phyloP scores from a whole-genome alignment of 2,888 invertebrate genomes.

The Tromatobia lineatoria region DNA sequence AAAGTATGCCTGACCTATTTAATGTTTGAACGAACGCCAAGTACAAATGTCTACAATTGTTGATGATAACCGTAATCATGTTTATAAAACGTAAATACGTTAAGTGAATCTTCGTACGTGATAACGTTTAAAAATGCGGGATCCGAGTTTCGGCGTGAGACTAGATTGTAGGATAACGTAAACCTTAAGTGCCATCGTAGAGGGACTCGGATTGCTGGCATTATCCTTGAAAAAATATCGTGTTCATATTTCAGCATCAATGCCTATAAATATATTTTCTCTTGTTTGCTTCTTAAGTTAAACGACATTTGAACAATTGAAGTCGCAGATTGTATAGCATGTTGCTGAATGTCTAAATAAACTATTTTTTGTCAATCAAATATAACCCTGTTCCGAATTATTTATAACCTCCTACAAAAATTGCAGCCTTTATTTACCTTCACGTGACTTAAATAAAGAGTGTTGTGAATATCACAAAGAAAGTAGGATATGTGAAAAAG shows the following conservation, averaged over 20 bases:
- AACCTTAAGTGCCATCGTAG: constrained; percentile 53
- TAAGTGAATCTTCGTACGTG: background rate
- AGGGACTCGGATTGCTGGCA: constrained; percentile 22
- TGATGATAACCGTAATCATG: constrained; percentile 40
- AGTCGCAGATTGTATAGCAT: constrained; percentile 21
- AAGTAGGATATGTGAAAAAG: background rate
- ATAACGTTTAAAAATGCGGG: background rate
- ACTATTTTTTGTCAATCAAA: constrained; percentile 41
- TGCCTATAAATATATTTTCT: background rate
- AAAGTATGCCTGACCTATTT: constrained; percentile 40
- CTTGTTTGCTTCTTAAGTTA: constrained; percentile 1
- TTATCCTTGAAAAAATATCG: constrained; percentile 29
- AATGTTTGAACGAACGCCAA: constrained; percentile 42
- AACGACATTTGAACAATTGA: background rate
- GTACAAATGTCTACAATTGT: constrained; percentile 48
- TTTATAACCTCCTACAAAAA: background rate
- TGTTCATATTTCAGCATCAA: constrained; percentile 31
- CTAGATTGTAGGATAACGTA: constrained; percentile 2
- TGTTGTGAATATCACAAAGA: background rate
- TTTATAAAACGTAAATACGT: constrained; percentile 13
- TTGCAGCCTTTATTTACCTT: background rate
- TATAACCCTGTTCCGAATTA: background rate
- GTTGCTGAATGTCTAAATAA: constrained; percentile 26
- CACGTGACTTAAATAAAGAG: background rate
- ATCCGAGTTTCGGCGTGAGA: constrained; percentile 35